phyloP scores from a whole-genome alignment of 2,797 vertebrate species.

The Enteromius thamalakanensis region DNA sequence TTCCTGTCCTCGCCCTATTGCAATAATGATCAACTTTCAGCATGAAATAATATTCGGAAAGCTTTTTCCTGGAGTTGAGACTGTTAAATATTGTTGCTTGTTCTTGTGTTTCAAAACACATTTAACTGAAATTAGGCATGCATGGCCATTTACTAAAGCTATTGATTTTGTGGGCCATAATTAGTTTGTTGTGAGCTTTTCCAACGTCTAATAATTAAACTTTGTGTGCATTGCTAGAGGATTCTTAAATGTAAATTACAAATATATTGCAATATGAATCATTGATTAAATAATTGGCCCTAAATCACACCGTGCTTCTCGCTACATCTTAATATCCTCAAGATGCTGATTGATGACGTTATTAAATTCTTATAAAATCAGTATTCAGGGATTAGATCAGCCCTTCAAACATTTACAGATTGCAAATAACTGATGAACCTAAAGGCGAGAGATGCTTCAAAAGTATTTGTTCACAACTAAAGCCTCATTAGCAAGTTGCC shows the following conservation, averaged over 20 bases:
- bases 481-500: constrained; percentile 64
- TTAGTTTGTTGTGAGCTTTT: neutral
- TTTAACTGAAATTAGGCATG: neutral
- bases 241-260: neutral
- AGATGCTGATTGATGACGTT: constrained; percentile 9
- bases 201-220: neutral
- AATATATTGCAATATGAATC: neutral
- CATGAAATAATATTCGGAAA: constrained; percentile 3
- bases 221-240: neutral
- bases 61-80: neutral
- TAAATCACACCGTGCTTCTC: neutral
- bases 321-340: constrained; percentile 3
- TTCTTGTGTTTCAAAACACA: constrained; percentile 4
- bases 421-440: constrained; percentile 39
- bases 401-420: constrained; percentile 12
- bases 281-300: neutral
- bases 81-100: constrained; percentile 3
- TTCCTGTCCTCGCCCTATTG: constrained; percentile 11
- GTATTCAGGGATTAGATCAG: neutral
- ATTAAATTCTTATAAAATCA: constrained; percentile 15
- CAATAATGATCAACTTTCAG: neutral
- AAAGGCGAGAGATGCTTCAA: constrained; percentile 17
- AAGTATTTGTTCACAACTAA: constrained; percentile 48
- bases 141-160: neutral
- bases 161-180: neutral